These are phyloP conservation scores for Phlogophora meticulosa DNA, from an alignment of 2,888 invertebrate species.

Conservation along the genomic window DNA sequence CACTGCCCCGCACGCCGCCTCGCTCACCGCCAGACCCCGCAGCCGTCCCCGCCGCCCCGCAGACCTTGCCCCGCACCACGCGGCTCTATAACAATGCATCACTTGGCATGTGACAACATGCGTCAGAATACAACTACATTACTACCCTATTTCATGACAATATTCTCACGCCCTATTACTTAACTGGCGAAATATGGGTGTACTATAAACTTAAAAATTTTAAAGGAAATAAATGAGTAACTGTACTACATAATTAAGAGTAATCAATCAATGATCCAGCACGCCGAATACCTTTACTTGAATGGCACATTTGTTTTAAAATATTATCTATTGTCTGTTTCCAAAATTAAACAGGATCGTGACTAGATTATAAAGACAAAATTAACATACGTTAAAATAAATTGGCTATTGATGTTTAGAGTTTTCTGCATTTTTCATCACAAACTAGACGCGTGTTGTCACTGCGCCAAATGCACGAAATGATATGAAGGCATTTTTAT, in stretches of 20 bases:
- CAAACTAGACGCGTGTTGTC: constrained; percentile 64
- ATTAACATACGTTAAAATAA: constrained; percentile 28
- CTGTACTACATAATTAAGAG: neutral
- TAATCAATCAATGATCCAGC: neutral
- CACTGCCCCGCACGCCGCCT: constrained; percentile 85
- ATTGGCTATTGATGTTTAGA: neutral
- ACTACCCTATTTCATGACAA: neutral
- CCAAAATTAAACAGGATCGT: constrained; percentile 25
- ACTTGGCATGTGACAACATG: constrained; percentile 65
- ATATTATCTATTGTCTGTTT: constrained; percentile 12
- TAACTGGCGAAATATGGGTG: neutral
- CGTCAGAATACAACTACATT: constrained; percentile 54
- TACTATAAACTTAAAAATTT: too few species aligned
- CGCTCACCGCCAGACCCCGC: constrained; percentile 77
- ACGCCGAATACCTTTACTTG: neutral
- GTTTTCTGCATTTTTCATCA: neutral
- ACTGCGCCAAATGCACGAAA: constrained; percentile 76
- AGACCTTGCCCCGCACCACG: constrained; percentile 75
- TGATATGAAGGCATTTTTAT: constrained; percentile 61
- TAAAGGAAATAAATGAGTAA: neutral
- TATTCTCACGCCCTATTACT: neutral
- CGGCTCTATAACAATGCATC: constrained; percentile 79
- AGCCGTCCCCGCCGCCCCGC: constrained; percentile 63
- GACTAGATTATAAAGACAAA: constrained; percentile 10
- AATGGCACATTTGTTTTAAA: constrained; percentile 4